Conservation (phyloP, 2,113 vertebrate genomes). For the Malurus elegans region DNA sequence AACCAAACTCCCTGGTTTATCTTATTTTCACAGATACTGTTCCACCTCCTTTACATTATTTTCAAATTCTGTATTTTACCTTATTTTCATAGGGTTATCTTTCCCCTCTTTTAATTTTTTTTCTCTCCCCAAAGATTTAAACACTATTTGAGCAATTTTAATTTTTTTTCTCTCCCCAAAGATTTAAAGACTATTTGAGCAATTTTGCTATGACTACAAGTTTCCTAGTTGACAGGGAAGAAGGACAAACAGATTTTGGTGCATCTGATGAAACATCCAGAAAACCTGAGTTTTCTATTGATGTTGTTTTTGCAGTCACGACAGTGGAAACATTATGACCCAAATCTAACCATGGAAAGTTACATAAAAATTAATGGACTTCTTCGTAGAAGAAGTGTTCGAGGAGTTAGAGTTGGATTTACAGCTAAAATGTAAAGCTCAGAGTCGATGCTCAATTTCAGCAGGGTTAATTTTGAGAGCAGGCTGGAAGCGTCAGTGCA, state of each 20-base stretch:
- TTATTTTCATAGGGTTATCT: neutral
- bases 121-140: neutral
- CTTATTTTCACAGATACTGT: neutral
- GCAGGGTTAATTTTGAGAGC: constrained; percentile 5
- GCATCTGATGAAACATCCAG: neutral
- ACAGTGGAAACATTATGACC: neutral
- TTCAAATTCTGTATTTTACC: neutral
- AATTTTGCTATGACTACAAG: neutral
- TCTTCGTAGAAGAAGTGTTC: neutral
- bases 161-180: neutral
- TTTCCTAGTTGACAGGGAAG: neutral
- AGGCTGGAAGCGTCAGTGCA: neutral
- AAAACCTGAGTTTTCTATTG: neutral
- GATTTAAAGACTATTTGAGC: neutral
- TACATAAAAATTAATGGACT: neutral
- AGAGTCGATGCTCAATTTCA: neutral
- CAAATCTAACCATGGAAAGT: neutral
- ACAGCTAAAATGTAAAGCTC: constrained; percentile 35
- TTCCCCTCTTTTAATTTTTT: neutral
- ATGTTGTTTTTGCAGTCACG: neutral
- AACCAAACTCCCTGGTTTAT: neutral
- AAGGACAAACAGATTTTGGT: neutral
- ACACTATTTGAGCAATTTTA: neutral
- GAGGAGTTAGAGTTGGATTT: constrained; percentile 44
- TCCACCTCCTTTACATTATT: neutral